Percentiles rank a stretch among this genome's conserved stretches.
Evolutionary conservation across 1,140 invertebrate species (phyloP).

Genomic region (Bombus fervidus): DNA sequence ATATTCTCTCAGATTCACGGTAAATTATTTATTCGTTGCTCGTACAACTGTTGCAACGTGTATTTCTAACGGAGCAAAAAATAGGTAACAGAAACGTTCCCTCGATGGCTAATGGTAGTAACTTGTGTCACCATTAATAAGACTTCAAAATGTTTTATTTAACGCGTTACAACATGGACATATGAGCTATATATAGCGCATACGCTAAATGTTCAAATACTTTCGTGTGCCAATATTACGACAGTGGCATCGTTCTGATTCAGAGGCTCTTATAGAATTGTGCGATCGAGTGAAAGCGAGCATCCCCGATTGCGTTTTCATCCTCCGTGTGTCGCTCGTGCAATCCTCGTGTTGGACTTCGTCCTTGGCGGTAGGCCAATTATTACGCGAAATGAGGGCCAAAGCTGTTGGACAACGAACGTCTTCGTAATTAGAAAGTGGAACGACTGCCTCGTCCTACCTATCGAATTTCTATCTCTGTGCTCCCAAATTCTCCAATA

Average conservation of each 20-base stretch:
- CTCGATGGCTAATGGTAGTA: neutral
- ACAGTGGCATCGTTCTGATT: constrained; percentile 28
- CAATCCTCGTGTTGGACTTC: neutral
- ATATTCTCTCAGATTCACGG: neutral
- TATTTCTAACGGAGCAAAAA: too few relatives aligned
- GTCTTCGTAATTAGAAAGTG: constrained; percentile 58
- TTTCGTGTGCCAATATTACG: neutral
- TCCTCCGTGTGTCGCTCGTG: constrained; percentile 7
- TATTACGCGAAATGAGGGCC: constrained; percentile 49
- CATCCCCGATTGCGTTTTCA: constrained; percentile 25
- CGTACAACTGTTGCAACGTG: neutral
- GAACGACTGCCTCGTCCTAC: neutral
- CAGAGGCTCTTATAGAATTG: neutral
- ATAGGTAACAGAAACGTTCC: neutral
- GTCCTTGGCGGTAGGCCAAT: constrained; percentile 56
- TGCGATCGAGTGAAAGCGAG: constrained; percentile 50
- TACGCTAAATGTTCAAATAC: neutral
- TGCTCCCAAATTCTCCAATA: neutral
- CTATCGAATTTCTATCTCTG: constrained; percentile 12
- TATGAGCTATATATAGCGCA: neutral
- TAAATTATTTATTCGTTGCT: neutral
- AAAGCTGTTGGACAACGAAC: constrained; percentile 56
- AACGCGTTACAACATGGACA: neutral
- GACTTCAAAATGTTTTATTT: neutral
- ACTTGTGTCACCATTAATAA: neutral